Evolutionary conservation across 2,888 invertebrate genomes (phyloP).

Genomic region (Coelinius sp.): DNA sequence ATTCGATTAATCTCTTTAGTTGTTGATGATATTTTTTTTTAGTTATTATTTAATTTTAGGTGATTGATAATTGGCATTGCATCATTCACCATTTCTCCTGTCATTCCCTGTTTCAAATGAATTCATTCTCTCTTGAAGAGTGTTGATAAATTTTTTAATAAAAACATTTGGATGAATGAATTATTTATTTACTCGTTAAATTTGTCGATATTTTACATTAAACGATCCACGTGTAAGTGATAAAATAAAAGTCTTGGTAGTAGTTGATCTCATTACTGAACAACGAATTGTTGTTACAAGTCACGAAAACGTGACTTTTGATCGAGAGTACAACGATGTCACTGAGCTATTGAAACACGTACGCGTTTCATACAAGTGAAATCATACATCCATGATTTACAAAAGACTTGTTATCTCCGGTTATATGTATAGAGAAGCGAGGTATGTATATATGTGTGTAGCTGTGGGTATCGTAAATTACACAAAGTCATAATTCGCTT

Average conservation of each 20-base stretch:
- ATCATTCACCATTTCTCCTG: no score
- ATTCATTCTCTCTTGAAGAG: background rate
- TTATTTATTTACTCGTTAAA: background rate
- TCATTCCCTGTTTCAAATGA: no score
- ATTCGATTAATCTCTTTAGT: background rate
- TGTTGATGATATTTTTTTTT: background rate
- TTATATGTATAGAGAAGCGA: slow-evolving; percentile 28
- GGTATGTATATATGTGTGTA: slow-evolving; percentile 15
- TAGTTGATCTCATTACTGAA: slow-evolving; percentile 24
- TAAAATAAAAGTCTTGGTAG: background rate
- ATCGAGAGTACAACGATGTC: slow-evolving; percentile 18
- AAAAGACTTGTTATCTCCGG: slow-evolving; percentile 8
- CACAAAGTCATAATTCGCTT: slow-evolving; percentile 53
- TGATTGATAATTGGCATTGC: no score
- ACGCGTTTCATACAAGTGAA: slow-evolving; percentile 12
- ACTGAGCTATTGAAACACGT: slow-evolving; percentile 1
- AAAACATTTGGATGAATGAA: background rate
- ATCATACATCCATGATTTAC: background rate
- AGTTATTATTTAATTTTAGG: no score
- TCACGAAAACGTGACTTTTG: slow-evolving; percentile 40
- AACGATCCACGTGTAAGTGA: slow-evolving; percentile 11
- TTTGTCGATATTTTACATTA: background rate
- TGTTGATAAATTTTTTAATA: background rate
- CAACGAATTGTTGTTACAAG: slow-evolving; percentile 47
- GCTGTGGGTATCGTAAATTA: slow-evolving; percentile 50